Conservation (phyloP, 1,140 invertebrate genomes). For the Bombus superbus region DNA sequence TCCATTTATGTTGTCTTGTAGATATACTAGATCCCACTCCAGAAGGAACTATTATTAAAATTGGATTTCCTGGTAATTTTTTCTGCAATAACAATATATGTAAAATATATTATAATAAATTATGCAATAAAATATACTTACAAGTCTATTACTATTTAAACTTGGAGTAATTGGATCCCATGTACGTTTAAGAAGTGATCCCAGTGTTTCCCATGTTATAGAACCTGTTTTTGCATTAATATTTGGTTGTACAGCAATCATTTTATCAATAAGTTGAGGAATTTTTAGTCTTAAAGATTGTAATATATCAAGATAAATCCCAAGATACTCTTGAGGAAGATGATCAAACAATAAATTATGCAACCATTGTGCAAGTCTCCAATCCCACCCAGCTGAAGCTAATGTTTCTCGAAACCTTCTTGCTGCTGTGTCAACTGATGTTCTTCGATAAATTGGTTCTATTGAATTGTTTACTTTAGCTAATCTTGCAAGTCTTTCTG, state of each 20-base stretch:
- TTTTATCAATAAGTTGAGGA: constrained; percentile 90
- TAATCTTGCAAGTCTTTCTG: constrained; percentile 88
- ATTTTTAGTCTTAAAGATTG: constrained; percentile 90
- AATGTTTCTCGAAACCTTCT: constrained; percentile 87
- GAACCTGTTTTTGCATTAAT: constrained; percentile 77
- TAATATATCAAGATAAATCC: constrained; percentile 91
- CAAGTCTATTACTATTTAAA: constrained; percentile 84
- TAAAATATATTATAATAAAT: neutral
- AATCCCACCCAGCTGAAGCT: constrained; percentile 87
- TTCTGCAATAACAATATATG: constrained; percentile 82
- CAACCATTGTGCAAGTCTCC: constrained; percentile 90
- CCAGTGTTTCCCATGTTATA: constrained; percentile 85
- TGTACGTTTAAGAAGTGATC: constrained; percentile 87
- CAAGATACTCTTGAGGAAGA: constrained; percentile 87
- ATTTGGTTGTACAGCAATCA: constrained; percentile 84
- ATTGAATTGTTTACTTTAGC: constrained; percentile 83
- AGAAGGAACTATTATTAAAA: constrained; percentile 88
- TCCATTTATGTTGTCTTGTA: constrained; percentile 88
- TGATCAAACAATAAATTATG: constrained; percentile 89
- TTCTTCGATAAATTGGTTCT: constrained; percentile 87
- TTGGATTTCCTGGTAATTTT: constrained; percentile 88
- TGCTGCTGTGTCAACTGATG: constrained; percentile 88
- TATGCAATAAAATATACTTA: constrained; percentile 72
- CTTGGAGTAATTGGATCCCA: constrained; percentile 89
- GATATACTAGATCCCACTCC: constrained; percentile 78